A percentile compares a stretch with the other conserved stretches of the same genome.
phyloP scores from a whole-genome alignment of 1,140 invertebrate species.

The Neodiprion lecontei region DNA sequence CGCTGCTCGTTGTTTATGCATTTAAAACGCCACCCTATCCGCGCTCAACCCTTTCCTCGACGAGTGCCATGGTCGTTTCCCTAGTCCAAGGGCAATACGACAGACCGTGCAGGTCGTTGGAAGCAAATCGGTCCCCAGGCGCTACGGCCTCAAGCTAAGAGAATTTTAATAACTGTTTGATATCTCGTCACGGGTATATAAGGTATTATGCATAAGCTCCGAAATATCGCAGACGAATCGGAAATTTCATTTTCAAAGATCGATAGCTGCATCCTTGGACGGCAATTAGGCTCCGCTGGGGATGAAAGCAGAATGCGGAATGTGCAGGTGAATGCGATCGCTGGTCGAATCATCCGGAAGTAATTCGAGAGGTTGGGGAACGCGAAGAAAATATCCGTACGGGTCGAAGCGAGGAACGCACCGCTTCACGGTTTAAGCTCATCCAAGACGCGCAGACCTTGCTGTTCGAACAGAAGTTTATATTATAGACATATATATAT shows the following conservation, averaged over 20 bases:
- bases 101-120: too few species aligned
- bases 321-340: neutral
- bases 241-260: neutral
- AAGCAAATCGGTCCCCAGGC: too few species aligned
- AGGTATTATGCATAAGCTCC: too few species aligned
- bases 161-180: too few species aligned
- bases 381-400: neutral
- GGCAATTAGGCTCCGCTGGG: neutral
- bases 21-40: conserved; percentile 40
- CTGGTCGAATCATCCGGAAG: neutral
- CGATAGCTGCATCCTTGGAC: neutral
- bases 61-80: conserved; percentile 26
- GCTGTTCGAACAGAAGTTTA: neutral
- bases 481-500: too few species aligned
- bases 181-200: neutral
- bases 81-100: neutral
- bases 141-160: too few species aligned
- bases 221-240: neutral
- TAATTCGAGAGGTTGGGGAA: neutral
- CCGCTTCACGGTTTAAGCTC: neutral
- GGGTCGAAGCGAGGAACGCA: neutral
- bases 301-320: neutral
- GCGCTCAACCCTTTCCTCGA: conserved; percentile 6
- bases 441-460: neutral
- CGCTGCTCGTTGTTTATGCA: conserved; percentile 48